These are phyloP conservation scores for Struthidea cinerea DNA, from an alignment of 2,113 vertebrate species.

Conservation along the genomic window DNA sequence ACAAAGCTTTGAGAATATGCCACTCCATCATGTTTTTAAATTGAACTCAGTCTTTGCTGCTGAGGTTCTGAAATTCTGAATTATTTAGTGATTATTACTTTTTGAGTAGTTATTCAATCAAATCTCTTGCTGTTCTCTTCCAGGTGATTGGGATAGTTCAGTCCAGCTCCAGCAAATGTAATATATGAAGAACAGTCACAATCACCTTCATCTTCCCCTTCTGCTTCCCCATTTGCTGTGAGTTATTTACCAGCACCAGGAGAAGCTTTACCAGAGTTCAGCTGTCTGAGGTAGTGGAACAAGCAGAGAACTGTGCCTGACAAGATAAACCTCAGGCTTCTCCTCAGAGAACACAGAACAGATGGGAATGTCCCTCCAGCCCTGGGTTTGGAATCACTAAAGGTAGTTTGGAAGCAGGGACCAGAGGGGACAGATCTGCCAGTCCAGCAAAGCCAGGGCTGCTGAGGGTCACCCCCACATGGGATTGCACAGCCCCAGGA, in stretches of 20 bases:
- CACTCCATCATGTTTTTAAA: not conserved
- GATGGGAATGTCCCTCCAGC: slow-evolving; percentile 53
- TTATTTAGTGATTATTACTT: not conserved
- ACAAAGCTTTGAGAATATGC: not conserved
- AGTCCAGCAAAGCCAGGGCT: slow-evolving; percentile 67
- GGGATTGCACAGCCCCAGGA: slow-evolving; percentile 64
- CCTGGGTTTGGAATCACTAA: slow-evolving; percentile 35
- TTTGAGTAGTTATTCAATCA: not conserved
- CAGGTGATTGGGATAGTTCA: slow-evolving; percentile 81
- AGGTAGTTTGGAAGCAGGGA: slow-evolving; percentile 9
- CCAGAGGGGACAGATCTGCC: slow-evolving; percentile 60
- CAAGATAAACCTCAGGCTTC: slow-evolving; percentile 43
- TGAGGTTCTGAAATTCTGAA: not conserved
- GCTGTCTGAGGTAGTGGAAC: slow-evolving; percentile 56
- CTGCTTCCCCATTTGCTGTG: slow-evolving; percentile 71
- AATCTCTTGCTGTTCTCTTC: slow-evolving; percentile 1
- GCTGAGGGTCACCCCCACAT: slow-evolving; percentile 31
- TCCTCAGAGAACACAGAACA: slow-evolving; percentile 54
- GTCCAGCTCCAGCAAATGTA: slow-evolving; percentile 77
- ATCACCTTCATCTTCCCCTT: slow-evolving; percentile 71
- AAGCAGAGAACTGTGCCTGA: slow-evolving; percentile 58
- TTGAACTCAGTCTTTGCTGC: not conserved
- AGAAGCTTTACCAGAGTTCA: slow-evolving; percentile 67
- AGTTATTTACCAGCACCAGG: slow-evolving; percentile 64
- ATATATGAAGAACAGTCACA: slow-evolving; percentile 79